Evolutionary conservation across 2,888 invertebrate species (phyloP), one percentile per base, ranked within the genome.

Genomic region (Lutraria lutraria): DNA sequence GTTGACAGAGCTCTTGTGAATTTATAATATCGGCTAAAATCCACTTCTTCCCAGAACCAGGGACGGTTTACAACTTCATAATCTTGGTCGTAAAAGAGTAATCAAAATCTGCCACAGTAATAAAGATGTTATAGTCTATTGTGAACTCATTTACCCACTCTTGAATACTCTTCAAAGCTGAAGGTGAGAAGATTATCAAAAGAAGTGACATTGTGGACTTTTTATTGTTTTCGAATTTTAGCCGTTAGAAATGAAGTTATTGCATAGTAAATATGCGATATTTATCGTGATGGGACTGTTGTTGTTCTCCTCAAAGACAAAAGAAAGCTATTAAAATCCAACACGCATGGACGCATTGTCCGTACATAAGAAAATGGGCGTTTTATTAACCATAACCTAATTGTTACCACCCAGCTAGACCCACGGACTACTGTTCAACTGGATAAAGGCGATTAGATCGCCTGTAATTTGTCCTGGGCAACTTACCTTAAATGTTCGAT

Each of bases 121-220:
- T 91, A 91, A 91, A 91, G 21, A 82, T 60, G 91, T 89, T 89
- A 89, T 88, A 89, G 91, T 85, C 88, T 88, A 86, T 89, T 87
- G 90, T 88, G 92, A 90, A 90, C 90, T 83, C 88, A 87, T 90
- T 92, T 92, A 92, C 89, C 90, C 82, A 81, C 87, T 83, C 92
- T 92, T 90, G 85, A 90, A 68, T 87, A 79, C 92, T 92, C 92
- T 92, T 89, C 92, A 92, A 81, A 43, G 43, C 43, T 15, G 89
- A 79, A 88, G 92, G 89, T 89, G 85, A 86, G 86, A 85, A 87
- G 81, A 81, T 87, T 89, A 88, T 88, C 88, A 92, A 92, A 92
- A 85, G 89, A 88, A 89, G 86, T 84, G 84, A 63, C 84, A 53
- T 72, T 54, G 72, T 76, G 29, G 43, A 81, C 86, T n/a, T 88